These are phyloP conservation scores for Agrypnia vestita DNA, from an alignment of 1,140 invertebrate genomes.

Conservation along the genomic window DNA sequence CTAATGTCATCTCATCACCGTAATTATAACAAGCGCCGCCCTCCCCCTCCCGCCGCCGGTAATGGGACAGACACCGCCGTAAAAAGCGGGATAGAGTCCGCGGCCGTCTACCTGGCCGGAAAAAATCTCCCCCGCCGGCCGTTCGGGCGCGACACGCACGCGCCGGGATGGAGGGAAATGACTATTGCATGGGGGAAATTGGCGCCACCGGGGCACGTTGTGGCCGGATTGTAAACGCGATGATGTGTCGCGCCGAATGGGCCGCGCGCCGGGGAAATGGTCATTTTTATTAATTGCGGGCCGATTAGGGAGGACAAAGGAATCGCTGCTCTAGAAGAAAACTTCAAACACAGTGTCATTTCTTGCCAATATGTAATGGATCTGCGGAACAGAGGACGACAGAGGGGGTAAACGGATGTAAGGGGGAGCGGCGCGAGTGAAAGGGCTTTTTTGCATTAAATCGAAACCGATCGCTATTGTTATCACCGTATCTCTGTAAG, in stretches of 20 bases:
- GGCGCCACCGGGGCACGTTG: conserved; percentile 40
- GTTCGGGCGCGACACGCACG: neutral
- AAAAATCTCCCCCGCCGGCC: neutral
- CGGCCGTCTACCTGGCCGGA: neutral
- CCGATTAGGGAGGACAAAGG: too few species aligned
- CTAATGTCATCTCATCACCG: conserved; percentile 37
- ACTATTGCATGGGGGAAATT: conserved; percentile 47
- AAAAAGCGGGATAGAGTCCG: conserved; percentile 17
- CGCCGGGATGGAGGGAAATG: neutral
- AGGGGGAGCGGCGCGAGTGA: too few species aligned
- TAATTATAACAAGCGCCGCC: conserved; percentile 10
- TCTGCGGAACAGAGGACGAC: too few species aligned
- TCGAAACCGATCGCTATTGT: too few species aligned
- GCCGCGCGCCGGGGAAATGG: too few species aligned
- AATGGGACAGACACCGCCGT: conserved; percentile 19
- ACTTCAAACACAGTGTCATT: too few species aligned
- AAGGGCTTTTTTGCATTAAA: too few species aligned
- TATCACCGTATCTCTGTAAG: too few species aligned
- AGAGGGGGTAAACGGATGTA: too few species aligned
- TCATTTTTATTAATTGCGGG: too few species aligned
- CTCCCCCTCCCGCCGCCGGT: neutral
- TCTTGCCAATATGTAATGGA: too few species aligned
- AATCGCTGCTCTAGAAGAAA: too few species aligned
- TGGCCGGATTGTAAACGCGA: conserved; percentile 8
- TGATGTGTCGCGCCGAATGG: neutral